Evolutionary conservation across 1,140 invertebrate species (phyloP), one percentile per base, ranked within the genome.

Genomic region (Doryteuthis pealeii): DNA sequence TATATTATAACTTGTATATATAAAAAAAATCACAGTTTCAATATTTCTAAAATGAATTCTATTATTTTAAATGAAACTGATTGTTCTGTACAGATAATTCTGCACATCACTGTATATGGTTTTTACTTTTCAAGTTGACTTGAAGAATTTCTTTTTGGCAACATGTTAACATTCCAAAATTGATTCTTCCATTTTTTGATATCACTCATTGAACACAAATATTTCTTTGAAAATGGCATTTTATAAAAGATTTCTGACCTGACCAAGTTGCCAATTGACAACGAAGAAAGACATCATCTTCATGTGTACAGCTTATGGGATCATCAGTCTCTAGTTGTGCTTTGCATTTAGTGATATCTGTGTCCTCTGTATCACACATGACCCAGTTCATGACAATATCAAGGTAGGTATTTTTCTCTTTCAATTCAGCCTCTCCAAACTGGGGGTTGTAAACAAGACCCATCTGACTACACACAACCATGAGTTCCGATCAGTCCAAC

Each of bases 401-500:
- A 30, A 81, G 74, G 14, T 78, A 76, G 18, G 78, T 72, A 26
- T 74, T 68, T 1, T 79, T 76, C 8, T 77, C 75, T 32, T 78
- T 77, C 26, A 74, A 71, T 75, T 84, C 77, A 22, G 88, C 88
- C 94, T 92, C 91, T 94, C 97, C 99, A 87, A 98, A 95, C 73
- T 94, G 91, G 1, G 96, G 95, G 87, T 99, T 96, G 8, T 98
- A 90, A 0, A 94, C 95, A 69, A 96, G 89, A 0, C 98, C 98
- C 73, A 99, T 87, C 88, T 99, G 96, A 88, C 98, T 94, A 85
- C 98, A 99, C 0, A 95, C 96, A 30, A 99, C 87, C 0, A 95
- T 93, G 98, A 96, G 81, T 96, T 93, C 66, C 92, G 90, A n/a
- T 95, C 93, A 67, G 92, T 97, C 96, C 97, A 99, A 33, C 93